Evolutionary conservation across 1,140 invertebrate species (phyloP).

Genomic region (Listronotus bonariensis): DNA sequence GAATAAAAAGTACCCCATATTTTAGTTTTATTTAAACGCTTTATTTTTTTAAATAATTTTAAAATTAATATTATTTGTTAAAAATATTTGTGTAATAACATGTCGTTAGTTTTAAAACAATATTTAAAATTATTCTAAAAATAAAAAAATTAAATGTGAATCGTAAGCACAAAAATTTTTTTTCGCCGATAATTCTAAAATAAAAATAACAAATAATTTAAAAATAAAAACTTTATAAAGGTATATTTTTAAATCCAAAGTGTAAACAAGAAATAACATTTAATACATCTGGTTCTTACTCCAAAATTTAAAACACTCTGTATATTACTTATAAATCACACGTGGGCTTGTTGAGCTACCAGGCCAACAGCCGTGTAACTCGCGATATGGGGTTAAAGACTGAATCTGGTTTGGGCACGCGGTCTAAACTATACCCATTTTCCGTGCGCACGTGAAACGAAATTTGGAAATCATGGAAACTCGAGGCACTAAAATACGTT

Average conservation of each 20-base stretch:
- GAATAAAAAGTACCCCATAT: too few relatives aligned
- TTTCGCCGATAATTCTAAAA: too few relatives aligned
- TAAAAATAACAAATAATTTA: too few relatives aligned
- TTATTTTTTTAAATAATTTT: too few relatives aligned
- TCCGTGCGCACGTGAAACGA: conserved; percentile 5
- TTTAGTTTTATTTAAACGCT: too few relatives aligned
- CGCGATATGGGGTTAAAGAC: conserved; percentile 1
- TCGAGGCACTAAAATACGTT: background rate
- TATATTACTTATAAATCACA: background rate
- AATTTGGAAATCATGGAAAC: conserved; percentile 2
- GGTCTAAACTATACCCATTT: background rate
- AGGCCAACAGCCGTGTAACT: background rate
- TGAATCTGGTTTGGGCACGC: conserved; percentile 5
- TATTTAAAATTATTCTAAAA: too few relatives aligned
- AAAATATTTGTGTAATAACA: too few relatives aligned
- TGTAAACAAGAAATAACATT: background rate
- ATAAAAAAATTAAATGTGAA: too few relatives aligned
- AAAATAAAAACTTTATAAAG: too few relatives aligned
- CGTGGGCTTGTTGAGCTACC: background rate
- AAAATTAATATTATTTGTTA: too few relatives aligned
- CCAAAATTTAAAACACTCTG: conserved; percentile 1
- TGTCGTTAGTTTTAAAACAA: too few relatives aligned
- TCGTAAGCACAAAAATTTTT: too few relatives aligned
- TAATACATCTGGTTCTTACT: background rate
- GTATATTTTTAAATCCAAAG: background rate